Base-by-base conservation (phyloP, 2,113 vertebrate genomes). In the Octodon degus region DNA sequence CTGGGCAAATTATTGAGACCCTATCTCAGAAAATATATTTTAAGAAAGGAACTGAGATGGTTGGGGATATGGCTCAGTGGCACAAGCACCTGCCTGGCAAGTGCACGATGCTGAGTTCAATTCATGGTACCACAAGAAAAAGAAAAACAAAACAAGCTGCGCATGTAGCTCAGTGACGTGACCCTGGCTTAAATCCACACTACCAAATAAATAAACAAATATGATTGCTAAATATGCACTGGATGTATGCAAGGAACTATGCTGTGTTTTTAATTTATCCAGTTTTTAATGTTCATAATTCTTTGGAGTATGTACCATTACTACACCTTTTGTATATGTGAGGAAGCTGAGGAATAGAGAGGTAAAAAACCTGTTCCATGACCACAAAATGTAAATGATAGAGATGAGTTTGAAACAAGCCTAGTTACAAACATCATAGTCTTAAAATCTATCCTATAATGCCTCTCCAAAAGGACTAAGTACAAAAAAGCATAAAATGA, bases 301-400 rank as follows among this genome's bases (percentile, higher is more conserved):
- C 13, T 40, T 37, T 70, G 20, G 77, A 53, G 20, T 79, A 89
- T 10, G 16, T 32, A 91, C 14, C 83, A 79, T 62, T 90, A 76
- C 9, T 53, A 63, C 43, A 86, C n/a, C n/a, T 37, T 89, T 81
- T 93, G 67, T 96, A 67, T 53, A 72, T 12, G 70, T 11, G 24
- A 50, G 7, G 25, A 50, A 91, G 25, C 79, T 93, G n/a, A 95
- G 74, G 16, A 30, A 76, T 11, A 86, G 20, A 96, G 55, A 86
- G 55, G 50, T 65, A 79, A 89, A 53, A 89, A 86, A 68, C 17
- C 60, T 77, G 24, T 0, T 12, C 27, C 12, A 60, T 62, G 27
- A 89, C 90, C n/a, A 89, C 53, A 94, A 74, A 72, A 12, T 14
- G 1, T 30, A 74, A 96, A 43, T 85, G n/a, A 63, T 17, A 92